Percentiles rank a stretch among this genome's conserved stretches.
phyloP scores from a whole-genome alignment of 2,888 invertebrate genomes.

The Synergus laeviventris region DNA sequence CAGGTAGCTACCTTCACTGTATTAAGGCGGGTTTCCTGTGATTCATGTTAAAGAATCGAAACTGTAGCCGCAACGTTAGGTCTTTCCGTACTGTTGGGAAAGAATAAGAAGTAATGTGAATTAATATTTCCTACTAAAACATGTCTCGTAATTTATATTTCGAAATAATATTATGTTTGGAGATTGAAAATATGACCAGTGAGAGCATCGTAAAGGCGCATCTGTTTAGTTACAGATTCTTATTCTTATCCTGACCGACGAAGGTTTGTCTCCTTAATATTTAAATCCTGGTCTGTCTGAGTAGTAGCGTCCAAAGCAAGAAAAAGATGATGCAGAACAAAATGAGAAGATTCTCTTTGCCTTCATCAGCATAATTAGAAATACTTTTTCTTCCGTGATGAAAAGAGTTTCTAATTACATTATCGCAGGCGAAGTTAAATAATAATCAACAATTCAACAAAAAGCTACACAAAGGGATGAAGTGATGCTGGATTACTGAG shows the following conservation, averaged over 20 bases:
- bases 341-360: constrained; percentile 4
- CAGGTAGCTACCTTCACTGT: constrained; percentile 80
- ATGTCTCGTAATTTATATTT: background rate
- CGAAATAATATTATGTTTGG: background rate
- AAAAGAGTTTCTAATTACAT: constrained; percentile 22
- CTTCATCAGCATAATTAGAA: constrained; percentile 8
- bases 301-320: constrained; percentile 26
- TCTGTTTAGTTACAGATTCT: background rate
- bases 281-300: constrained; percentile 18
- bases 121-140: constrained; percentile 39
- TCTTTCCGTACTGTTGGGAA: constrained; percentile 95
- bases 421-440: background rate
- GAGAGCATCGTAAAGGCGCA: constrained; percentile 14
- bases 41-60: constrained; percentile 95
- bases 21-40: constrained; percentile 92
- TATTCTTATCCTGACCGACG: constrained; percentile 32
- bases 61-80: constrained; percentile 95
- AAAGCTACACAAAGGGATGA: constrained; percentile 8
- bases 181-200: background rate
- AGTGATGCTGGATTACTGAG: constrained; percentile 5
- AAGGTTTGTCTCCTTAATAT: background rate
- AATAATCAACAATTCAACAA: background rate
- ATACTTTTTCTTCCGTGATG: background rate
- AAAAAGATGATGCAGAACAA: constrained; percentile 11
- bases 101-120: constrained; percentile 74